Evolutionary conservation across 1,140 invertebrate genomes (phyloP), one percentile per base, ranked within the genome.

Genomic region (Drosophila azteca): DNA sequence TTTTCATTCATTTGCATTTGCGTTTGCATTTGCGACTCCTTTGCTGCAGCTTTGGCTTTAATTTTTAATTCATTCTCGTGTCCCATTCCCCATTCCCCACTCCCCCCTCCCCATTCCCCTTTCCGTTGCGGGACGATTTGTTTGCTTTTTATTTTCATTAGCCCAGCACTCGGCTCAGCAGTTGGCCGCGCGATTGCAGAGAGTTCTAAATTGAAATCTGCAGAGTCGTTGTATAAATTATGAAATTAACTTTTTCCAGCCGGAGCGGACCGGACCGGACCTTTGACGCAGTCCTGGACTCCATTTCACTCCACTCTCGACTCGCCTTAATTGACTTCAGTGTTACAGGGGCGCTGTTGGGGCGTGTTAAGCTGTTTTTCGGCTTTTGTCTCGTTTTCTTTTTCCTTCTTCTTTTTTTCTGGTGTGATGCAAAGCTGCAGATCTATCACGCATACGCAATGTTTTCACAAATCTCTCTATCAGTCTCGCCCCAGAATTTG

Each of bases 361-460:
- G 41, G 63, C 46, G 51, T 58, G 13, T 51, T 66, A 54, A 77
- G 58, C 48, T 48, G 52, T 29, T 49, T 60, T 63, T 46, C 43
- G 35, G 29, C 64, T 26, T 24, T 26, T 55, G 20, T 29, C 22
- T 6, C 7, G 15, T 3, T n/a, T 7, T 22, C 13, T 24, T 24
- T 9, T 1, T 8, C 1, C 17, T 20, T 20, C 17, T 20, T 3
- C 11, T 7, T 17, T 11, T 24, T 24, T 9, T 1, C 6, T 15
- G 5, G 41, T 44, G 1, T 20, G 6, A 22, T 8, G 22, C 43
- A 46, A 35, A 58, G 55, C 54, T 71, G 55, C 58, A 69, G 71
- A 78, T 71, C 66, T 77, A 87, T 87, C 76, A 83, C 83, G 83
- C 79, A 87, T 79, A 88, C 82, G 82, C 78, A 87, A 55, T 50